Conservation (phyloP, 2,113 vertebrate species). For the Mormyrus lacerda region DNA sequence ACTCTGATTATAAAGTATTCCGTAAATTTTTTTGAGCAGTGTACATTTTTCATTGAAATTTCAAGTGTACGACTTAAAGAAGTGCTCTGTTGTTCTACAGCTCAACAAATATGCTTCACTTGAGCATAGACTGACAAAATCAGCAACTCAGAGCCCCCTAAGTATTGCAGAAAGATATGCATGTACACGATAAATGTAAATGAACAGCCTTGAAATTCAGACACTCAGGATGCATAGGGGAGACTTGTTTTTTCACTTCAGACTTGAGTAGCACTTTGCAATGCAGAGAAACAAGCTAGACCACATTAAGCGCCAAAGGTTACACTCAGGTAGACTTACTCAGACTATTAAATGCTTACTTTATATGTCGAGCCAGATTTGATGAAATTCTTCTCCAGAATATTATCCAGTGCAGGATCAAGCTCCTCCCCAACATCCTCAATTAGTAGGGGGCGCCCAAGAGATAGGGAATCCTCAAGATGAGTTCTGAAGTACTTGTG, state of each 20-base stretch:
- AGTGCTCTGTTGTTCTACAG: too few species aligned
- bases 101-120: not conserved
- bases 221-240: not conserved
- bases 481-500: conserved; percentile 74
- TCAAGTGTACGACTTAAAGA: not conserved
- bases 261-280: not conserved
- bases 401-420: conserved; percentile 72
- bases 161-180: not conserved
- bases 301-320: not conserved
- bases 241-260: not conserved
- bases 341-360: conserved; percentile 42
- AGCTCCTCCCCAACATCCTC: conserved; percentile 78
- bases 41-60: not conserved
- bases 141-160: not conserved
- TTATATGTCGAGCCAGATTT: conserved; percentile 70
- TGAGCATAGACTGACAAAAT: not conserved
- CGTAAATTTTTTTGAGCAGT: too few species aligned
- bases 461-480: conserved; percentile 68
- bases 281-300: not conserved
- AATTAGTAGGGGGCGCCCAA: conserved; percentile 69
- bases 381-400: conserved; percentile 80
- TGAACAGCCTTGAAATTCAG: not conserved
- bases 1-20: not conserved
- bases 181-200: not conserved
- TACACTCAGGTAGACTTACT: not conserved